Percentiles rank a stretch among this genome's conserved stretches.
phyloP scores from a whole-genome alignment of 2,113 vertebrate species.

The Spermophilus dauricus region DNA sequence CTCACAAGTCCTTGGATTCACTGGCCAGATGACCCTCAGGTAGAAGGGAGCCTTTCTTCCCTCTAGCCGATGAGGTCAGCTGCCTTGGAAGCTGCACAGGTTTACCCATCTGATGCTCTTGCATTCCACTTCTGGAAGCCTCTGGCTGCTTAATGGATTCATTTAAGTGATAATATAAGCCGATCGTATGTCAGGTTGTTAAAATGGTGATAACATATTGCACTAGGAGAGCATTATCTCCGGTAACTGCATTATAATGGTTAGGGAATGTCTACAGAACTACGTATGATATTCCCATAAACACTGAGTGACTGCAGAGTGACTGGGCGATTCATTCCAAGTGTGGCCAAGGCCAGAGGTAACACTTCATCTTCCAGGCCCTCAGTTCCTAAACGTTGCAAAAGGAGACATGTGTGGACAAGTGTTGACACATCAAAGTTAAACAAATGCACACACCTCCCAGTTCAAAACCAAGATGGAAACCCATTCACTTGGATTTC shows the following conservation, averaged over 20 bases:
- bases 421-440: constrained; percentile 63
- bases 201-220: constrained; percentile 82
- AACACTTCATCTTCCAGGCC: not conserved
- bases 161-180: constrained; percentile 82
- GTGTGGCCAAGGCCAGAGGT: not conserved
- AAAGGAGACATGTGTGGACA: constrained; percentile 51
- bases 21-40: not conserved
- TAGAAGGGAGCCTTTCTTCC: not conserved
- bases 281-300: constrained; percentile 2
- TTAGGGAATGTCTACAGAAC: constrained; percentile 65
- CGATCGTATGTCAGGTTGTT: constrained; percentile 84
- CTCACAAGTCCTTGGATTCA: not conserved
- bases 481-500: not conserved
- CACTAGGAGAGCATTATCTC: constrained; percentile 70
- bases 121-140: constrained; percentile 75
- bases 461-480: not conserved
- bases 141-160: constrained; percentile 82
- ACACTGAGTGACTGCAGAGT: not conserved
- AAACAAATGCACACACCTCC: constrained; percentile 49
- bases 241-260: constrained; percentile 60
- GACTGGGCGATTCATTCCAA: accelerated
- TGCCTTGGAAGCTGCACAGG: not conserved
- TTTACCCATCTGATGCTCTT: constrained; percentile 61
- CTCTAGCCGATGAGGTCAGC: not conserved
- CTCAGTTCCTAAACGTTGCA: not conserved